Evolutionary conservation across 2,888 invertebrate species (phyloP).

Genomic region (Celastrina argiolus): DNA sequence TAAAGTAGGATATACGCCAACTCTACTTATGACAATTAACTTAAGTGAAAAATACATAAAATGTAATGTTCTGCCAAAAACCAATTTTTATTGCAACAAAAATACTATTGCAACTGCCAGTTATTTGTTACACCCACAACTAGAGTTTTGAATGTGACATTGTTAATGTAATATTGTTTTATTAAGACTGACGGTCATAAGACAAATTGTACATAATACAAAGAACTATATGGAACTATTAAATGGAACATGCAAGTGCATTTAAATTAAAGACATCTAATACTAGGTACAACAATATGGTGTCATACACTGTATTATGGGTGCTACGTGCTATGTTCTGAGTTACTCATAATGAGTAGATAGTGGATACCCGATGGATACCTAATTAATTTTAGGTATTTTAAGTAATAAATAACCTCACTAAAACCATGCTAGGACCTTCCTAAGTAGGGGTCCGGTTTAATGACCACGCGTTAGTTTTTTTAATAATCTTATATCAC

Average conservation of each 20-base stretch:
- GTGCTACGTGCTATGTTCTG: not conserved
- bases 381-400: not conserved
- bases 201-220: not conserved
- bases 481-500: too few relatives aligned
- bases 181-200: not conserved
- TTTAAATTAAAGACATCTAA: conserved; percentile 1
- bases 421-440: not conserved
- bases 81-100: not conserved
- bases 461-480: too few relatives aligned
- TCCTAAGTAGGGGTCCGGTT: too few relatives aligned
- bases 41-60: not conserved
- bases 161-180: not conserved
- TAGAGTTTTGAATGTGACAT: not conserved
- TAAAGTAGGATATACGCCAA: not conserved
- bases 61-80: not conserved
- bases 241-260: conserved; percentile 14
- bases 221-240: not conserved
- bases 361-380: not conserved
- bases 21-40: not conserved
- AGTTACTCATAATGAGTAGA: too few relatives aligned
- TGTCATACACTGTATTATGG: not conserved
- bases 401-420: not conserved
- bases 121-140: not conserved
- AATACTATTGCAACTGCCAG: not conserved
- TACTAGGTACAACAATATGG: not conserved